Evolutionary conservation across 2,888 invertebrate species (phyloP).

Genomic region (Amphipyra tragopoginis): DNA sequence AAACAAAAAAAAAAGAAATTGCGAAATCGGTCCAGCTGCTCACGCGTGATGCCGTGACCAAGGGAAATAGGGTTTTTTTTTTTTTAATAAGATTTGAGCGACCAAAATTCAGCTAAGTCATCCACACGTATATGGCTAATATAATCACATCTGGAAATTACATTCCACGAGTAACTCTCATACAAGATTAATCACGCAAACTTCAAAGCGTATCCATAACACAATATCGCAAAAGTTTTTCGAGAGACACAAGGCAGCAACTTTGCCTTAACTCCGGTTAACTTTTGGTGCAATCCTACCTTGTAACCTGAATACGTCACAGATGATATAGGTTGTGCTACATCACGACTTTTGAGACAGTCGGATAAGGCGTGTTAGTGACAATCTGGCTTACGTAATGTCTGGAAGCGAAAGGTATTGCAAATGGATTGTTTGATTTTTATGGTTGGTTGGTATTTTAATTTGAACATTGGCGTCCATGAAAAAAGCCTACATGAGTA

Average conservation of each 20-base stretch:
- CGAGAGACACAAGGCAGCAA: slow-evolving; percentile 40
- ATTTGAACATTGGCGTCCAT: too few species aligned
- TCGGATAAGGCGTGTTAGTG: slow-evolving; percentile 40
- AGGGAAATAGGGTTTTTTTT: too few species aligned
- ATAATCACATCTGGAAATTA: too few species aligned
- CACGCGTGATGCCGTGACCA: too few species aligned
- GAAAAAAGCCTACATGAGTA: too few species aligned
- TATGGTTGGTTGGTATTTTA: too few species aligned
- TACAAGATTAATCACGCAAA: slow-evolving; percentile 50
- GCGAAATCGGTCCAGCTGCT: too few species aligned
- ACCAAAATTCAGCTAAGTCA: too few species aligned
- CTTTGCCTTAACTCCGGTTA: slow-evolving; percentile 50
- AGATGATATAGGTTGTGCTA: slow-evolving; percentile 56
- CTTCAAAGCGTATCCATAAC: slow-evolving; percentile 49
- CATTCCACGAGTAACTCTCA: slow-evolving; percentile 4
- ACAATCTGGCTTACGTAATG: slow-evolving; percentile 26
- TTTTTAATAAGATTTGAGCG: too few species aligned
- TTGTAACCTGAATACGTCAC: slow-evolving; percentile 59
- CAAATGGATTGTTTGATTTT: background rate
- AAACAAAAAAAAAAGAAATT: too few species aligned
- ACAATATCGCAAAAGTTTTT: slow-evolving; percentile 56
- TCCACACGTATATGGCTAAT: too few species aligned
- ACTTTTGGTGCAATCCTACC: slow-evolving; percentile 55
- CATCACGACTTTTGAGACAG: slow-evolving; percentile 56
- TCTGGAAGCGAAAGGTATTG: background rate